Evolutionary conservation across 2,113 vertebrate species (phyloP).

Genomic region (Drymodes brunneopygia): DNA sequence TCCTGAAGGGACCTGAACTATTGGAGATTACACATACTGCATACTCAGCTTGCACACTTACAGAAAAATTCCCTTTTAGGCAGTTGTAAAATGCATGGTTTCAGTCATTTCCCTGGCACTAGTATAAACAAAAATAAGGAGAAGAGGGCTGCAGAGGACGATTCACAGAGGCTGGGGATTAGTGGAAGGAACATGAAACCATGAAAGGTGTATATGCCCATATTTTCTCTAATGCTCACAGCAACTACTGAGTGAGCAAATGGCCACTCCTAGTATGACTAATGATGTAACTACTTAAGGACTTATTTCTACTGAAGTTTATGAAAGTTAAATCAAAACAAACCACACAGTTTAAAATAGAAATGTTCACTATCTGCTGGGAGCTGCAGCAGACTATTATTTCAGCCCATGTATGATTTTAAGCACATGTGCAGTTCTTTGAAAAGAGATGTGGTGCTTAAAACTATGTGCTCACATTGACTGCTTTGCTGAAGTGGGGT

Average conservation of each 20-base stretch:
- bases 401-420: not conserved
- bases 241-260: not conserved
- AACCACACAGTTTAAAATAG: not conserved
- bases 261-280: conserved; percentile 12
- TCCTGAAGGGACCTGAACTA: not conserved
- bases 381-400: not conserved
- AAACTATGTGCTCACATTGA: not conserved
- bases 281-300: not conserved
- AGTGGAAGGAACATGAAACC: not conserved
- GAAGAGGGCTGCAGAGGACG: not conserved
- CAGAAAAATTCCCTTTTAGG: not conserved
- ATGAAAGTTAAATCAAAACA: conserved; percentile 4
- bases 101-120: not conserved
- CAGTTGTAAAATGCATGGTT: not conserved
- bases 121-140: not conserved
- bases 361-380: not conserved
- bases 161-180: not conserved
- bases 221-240: not conserved
- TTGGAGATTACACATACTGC: not conserved
- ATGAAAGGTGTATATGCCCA: not conserved
- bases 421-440: not conserved
- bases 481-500: not conserved
- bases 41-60: not conserved
- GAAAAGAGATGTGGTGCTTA: not conserved
- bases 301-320: not conserved